These are phyloP conservation scores for Myripristis jacobus DNA, from an alignment of 2,797 vertebrate genomes.

Conservation along the genomic window DNA sequence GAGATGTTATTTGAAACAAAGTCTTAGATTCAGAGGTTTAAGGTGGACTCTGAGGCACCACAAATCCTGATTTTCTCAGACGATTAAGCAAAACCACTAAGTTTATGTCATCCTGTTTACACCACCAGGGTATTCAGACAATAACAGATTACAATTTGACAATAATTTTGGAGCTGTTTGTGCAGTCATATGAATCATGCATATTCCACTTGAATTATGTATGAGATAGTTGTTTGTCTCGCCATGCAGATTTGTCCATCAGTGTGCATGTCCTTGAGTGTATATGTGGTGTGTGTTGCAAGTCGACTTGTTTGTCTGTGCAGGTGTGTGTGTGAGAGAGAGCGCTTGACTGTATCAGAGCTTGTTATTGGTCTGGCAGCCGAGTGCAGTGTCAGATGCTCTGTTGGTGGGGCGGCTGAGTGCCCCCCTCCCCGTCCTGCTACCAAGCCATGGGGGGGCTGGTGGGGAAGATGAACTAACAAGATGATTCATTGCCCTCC, in stretches of 20 bases:
- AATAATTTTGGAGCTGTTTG: constrained; percentile 33
- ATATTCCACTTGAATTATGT: constrained; percentile 48
- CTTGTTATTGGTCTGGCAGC: constrained; percentile 56
- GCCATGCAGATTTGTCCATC: constrained; percentile 25
- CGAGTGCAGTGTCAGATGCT: constrained; percentile 69
- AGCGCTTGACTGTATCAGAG: constrained; percentile 14
- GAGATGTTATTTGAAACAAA: too few relatives aligned
- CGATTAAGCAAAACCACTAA: too few relatives aligned
- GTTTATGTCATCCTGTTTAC: constrained; percentile 25
- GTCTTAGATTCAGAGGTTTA: too few relatives aligned
- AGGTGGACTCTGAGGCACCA: too few relatives aligned
- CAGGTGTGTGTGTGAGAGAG: background rate
- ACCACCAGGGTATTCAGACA: background rate
- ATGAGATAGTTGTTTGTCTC: constrained; percentile 36
- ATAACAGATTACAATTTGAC: constrained; percentile 26
- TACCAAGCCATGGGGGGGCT: constrained; percentile 44
- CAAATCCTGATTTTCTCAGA: too few relatives aligned
- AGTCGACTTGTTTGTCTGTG: constrained; percentile 8
- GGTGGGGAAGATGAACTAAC: constrained; percentile 55
- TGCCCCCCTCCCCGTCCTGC: constrained; percentile 29
- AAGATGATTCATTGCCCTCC: constrained; percentile 73
- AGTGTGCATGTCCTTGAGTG: background rate
- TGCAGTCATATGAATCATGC: constrained; percentile 42
- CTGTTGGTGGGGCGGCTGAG: constrained; percentile 52
- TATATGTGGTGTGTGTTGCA: constrained; percentile 2